Evolutionary conservation across 2,113 vertebrate genomes (phyloP), one percentile per base, ranked within the genome.

Genomic region (Pogonocichla stellata): DNA sequence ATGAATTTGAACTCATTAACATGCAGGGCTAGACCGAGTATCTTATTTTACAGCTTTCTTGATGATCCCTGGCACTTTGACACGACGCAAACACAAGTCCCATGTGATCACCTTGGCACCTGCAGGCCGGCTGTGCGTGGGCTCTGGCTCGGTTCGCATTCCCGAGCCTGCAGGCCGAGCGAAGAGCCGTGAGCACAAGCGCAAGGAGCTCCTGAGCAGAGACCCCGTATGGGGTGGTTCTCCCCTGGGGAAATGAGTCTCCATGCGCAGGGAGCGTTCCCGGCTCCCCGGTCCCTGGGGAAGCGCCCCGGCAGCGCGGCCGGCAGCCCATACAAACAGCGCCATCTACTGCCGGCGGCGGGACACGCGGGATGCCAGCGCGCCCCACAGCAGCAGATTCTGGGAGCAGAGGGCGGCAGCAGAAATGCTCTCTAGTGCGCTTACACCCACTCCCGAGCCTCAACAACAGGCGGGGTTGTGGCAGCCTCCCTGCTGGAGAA

Each of bases 281-380:
- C 8, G 50, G 50, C 26, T 28, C 26, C 15, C 26, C 15, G 26
- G 9, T 50, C 50, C 50, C 19, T 8, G 4, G 16, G 33, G 22
- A 50, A 28, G 50, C 50, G 6, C 25, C 48, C 50, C 26, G 50
- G 26, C 48, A 26, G 12, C 17, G 34, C 18, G 22, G 18, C 1
- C 48, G 83, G 4, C 92, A 86, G 83, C 43, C 80, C 90, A 80
- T 80, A 91, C 78, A 95, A 79, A 94, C 48, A 82, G 94, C 92
- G 92, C 95, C 96, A 93, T 75, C 95, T 96, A 85, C 96, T 60
- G 95, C 26, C 93, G 17, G 7, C 43, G 43, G 40, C 25, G 81
- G 10, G 65, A 56, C 50, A 22, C 4, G 43, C 9, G 42, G 78
- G 64, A 48, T 8, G 51, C 91, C 91, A 34, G 60, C 69, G 16